Evolutionary conservation across 2,888 invertebrate species (phyloP), one percentile per base, ranked within the genome.

Genomic region (Exephanes ischioxanthus): DNA sequence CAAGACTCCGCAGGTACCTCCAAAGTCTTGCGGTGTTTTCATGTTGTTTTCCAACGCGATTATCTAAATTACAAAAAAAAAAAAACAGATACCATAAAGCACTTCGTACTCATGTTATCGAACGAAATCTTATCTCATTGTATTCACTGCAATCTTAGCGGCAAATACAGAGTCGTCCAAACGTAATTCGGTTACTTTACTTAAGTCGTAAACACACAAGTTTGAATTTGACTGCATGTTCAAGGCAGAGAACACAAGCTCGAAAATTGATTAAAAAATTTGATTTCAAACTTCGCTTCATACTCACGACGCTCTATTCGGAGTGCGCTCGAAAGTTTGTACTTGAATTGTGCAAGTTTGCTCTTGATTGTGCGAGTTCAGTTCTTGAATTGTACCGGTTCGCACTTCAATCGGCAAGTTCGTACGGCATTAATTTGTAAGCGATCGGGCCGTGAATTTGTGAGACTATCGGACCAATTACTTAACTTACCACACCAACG

Each of bases 41-140:
- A 99, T 98, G 91, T 97, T 97, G 94, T 98, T 98, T 94, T 98
- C 98, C 87, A 99, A 93, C 2, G 98, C 98, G 71, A 99, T 96
- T 58, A 98, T 97, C 98, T 99, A 93, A 61, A 93, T 45, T 14
- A 45, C 3, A 61, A 92, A 84, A 80, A 48, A 41, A 26, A 63
- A n/a, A 78, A 80, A 22, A 61, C 9, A 7, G 37, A 37, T 2
- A 9, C 16, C 4, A 22, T 1, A 55, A 22, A 7, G 22, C n/a
- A n/a, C 1, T 22, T 19, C 3, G 22, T 22, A 55, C 37, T 37
- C 7, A 0, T 11, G 3, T 55, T 2, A 19, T 0, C 55, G 14
- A 58, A 11, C 22, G 5, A 26, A 22, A 58, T 11, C 11, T 7
- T 3, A 9, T 55, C 2, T 19, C 16, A 53, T 19, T 22, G 3